phyloP scores from a whole-genome alignment of 1,140 invertebrate genomes.

The Elymnias hypermnestra region DNA sequence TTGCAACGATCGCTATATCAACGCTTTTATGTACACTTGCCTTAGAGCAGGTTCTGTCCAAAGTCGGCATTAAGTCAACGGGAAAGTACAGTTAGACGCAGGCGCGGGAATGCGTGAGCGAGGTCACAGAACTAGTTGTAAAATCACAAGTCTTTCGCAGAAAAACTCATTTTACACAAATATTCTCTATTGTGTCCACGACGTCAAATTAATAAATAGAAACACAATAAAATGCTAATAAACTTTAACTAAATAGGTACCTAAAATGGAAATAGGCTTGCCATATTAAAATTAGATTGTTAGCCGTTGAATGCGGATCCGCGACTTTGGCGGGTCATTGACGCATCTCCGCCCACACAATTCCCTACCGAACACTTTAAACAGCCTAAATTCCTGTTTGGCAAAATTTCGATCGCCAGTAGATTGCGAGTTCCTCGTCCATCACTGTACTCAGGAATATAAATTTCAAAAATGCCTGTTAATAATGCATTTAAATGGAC shows the following conservation, averaged over 20 bases:
- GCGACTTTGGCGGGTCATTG: conserved; percentile 72
- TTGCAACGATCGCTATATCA: conserved; percentile 68
- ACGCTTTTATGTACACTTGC: conserved; percentile 64
- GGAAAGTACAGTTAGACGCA: conserved; percentile 75
- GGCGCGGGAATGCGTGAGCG: conserved; percentile 74
- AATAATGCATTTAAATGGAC: no score
- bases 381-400: conserved; percentile 31
- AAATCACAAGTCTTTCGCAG: conserved; percentile 67
- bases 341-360: conserved; percentile 66
- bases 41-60: conserved; percentile 72
- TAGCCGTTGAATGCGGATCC: conserved; percentile 69
- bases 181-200: no score
- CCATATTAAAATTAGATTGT: conserved; percentile 28
- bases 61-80: conserved; percentile 73
- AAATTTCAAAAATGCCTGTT: no score
- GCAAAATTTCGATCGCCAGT: conserved; percentile 17
- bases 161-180: conserved; percentile 43
- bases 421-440: conserved; percentile 15
- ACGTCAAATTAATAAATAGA: no score
- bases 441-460: conserved; percentile 1
- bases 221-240: no score
- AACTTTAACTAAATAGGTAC: no score
- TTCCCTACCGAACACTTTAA: conserved; percentile 48
- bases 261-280: conserved; percentile 23
- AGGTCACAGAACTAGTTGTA: conserved; percentile 75